Evolutionary conservation across 2,797 vertebrate genomes (phyloP), one percentile per base, ranked within the genome.

Genomic region (Propithecus perrieri): DNA sequence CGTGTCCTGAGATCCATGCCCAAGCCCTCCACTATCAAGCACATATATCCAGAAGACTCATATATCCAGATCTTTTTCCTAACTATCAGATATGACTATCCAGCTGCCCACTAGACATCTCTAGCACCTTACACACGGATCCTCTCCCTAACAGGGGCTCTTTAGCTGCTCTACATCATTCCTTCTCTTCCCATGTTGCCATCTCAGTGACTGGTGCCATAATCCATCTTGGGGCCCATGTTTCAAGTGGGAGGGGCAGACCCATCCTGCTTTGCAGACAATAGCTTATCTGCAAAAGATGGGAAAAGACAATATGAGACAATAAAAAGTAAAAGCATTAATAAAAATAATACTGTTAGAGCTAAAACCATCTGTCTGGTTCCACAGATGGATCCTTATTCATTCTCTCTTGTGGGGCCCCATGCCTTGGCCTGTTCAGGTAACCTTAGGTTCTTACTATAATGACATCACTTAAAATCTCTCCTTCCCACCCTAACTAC

Each of bases 61-160:
- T 1, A 57, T 57, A 57, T 24, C 35, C 41, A 63, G 43, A 74
- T 4, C 26, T 75, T 69, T 48, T 61, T 46, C 17, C n/a, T 6
- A 71, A 59, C 72, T 55, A 22, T 74, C 18, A 80, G 43, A 15
- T 14, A 1, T 59, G 59, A 11, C 12, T 33, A 24, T 24, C 33
- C 2, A 3, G 18, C 55, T 14, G 3, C 17, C 61, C 22, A 1
- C 1, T 17, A 26, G 24, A 72, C 4, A 17, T 33, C 4, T 13
- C 1, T 10, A 15, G 46, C 13, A 48, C 11, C 22, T 26, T n/a
- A 18, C 59, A n/a, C 9, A 1, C 11, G 0, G 3, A 53, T 3
- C 13, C 5, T 48, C 65, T 78, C 67, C 74, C 35, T 71, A 15
- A 78, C 63, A 26, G 28, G 33, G 18, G 24, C 12, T 20, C 46